These are phyloP conservation scores for Argentina silus DNA, from an alignment of 2,797 vertebrate genomes.

Conservation along the genomic window DNA sequence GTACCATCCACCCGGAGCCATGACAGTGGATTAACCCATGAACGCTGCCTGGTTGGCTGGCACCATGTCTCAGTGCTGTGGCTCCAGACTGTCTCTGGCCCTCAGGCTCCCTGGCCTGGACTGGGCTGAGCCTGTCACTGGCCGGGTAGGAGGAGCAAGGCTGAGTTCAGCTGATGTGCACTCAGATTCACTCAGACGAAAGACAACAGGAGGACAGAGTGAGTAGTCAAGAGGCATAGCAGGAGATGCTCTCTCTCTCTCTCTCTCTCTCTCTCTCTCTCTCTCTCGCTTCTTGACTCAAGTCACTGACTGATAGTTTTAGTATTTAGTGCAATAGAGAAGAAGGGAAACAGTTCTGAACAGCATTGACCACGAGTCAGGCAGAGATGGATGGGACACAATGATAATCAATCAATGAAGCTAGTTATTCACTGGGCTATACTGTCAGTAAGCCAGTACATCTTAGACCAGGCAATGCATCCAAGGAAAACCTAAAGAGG, in stretches of 20 bases:
- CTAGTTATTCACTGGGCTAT: conserved; percentile 51
- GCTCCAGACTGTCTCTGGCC: conserved; percentile 40
- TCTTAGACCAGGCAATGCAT: neutral
- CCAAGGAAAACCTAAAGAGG: neutral
- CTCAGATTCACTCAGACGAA: neutral
- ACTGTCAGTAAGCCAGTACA: conserved; percentile 36
- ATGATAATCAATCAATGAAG: conserved; percentile 52
- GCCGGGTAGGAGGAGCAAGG: conserved; percentile 13
- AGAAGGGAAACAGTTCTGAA: conserved; percentile 42
- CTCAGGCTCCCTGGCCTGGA: neutral
- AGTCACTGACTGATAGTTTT: conserved; percentile 31
- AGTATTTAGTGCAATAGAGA: neutral
- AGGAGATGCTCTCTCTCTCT: neutral
- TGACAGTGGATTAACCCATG: conserved; percentile 64
- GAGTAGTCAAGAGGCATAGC: too few species aligned
- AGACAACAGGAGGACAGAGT: neutral
- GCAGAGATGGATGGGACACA: conserved; percentile 54
- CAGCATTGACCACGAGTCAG: conserved; percentile 41
- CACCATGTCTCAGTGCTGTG: conserved; percentile 47
- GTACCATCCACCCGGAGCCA: conserved; percentile 57
- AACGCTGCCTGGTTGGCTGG: conserved; percentile 40
- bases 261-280: neutral
- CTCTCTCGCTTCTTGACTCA: neutral
- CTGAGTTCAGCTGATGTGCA: neutral
- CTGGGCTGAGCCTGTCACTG: conserved; percentile 19